Evolutionary conservation across 2,888 invertebrate genomes (phyloP).

Genomic region (Timandra comae): DNA sequence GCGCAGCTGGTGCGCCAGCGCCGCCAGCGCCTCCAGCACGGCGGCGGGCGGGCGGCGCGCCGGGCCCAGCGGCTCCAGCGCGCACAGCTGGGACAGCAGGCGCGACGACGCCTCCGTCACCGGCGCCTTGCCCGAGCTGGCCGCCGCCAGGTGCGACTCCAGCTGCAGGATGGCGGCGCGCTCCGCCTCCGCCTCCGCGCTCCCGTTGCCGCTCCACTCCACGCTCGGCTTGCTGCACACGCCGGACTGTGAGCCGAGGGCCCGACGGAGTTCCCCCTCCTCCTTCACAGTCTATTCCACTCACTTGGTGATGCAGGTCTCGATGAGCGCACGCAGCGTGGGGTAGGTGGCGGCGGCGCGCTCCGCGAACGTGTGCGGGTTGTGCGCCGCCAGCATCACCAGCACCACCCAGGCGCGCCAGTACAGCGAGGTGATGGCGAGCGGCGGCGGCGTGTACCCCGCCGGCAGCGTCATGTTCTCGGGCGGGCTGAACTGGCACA

Average conservation of each 20-base stretch:
- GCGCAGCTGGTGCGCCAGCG: slow-evolving; percentile 85
- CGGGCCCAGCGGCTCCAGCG: slow-evolving; percentile 89
- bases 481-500: slow-evolving; percentile 94
- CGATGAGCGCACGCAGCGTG: slow-evolving; percentile 92
- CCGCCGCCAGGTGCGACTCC: slow-evolving; percentile 93
- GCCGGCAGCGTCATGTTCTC: slow-evolving; percentile 92
- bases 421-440: slow-evolving; percentile 94
- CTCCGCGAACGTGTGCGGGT: slow-evolving; percentile 91
- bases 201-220: slow-evolving; percentile 48
- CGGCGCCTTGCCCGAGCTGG: slow-evolving; percentile 89
- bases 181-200: slow-evolving; percentile 51
- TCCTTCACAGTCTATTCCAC: no score
- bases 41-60: slow-evolving; percentile 87
- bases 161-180: slow-evolving; percentile 78
- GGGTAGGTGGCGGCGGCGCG: slow-evolving; percentile 94
- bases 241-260: not conserved
- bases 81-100: slow-evolving; percentile 82
- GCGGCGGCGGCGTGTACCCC: slow-evolving; percentile 89
- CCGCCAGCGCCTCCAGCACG: slow-evolving; percentile 87
- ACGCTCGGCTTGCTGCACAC: slow-evolving; percentile 59
- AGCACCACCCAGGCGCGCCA: slow-evolving; percentile 94
- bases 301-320: slow-evolving; percentile 96
- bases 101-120: slow-evolving; percentile 94
- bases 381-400: slow-evolving; percentile 93
- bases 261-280: no score